phyloP scores from a whole-genome alignment of 2,113 vertebrate species.

The Dinomys branickii region DNA sequence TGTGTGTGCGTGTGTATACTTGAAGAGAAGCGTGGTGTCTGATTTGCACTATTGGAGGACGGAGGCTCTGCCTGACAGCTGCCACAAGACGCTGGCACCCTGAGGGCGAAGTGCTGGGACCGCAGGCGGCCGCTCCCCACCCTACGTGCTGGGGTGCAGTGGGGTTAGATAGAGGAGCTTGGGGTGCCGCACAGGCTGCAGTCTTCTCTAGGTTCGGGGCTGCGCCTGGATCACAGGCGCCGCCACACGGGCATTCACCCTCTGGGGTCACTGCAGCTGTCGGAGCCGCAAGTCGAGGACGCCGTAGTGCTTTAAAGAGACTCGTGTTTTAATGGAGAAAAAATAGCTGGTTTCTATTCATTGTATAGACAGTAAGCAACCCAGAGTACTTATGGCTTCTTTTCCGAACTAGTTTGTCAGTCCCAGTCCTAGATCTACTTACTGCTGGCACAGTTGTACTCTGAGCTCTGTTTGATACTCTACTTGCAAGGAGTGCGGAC shows the following conservation, averaged over 20 bases:
- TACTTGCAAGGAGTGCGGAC: conserved; percentile 86
- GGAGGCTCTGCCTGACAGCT: conserved; percentile 85
- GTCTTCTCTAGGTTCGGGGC: conserved; percentile 86
- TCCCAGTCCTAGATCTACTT: conserved; percentile 95
- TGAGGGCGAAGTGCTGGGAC: conserved; percentile 88
- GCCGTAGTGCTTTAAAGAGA: conserved; percentile 90
- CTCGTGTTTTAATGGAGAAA: conserved; percentile 90
- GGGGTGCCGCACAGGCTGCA: conserved; percentile 78
- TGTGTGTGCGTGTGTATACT: conserved; percentile 89
- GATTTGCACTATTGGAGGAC: conserved; percentile 93
- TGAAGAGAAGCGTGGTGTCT: conserved; percentile 92
- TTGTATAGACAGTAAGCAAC: conserved; percentile 92
- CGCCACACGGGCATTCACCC: conserved; percentile 87
- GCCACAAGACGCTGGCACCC: conserved; percentile 81
- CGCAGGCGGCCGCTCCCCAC: conserved; percentile 83
- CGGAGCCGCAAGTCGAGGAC: conserved; percentile 86
- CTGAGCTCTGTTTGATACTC: conserved; percentile 91
- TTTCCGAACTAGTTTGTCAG: conserved; percentile 92
- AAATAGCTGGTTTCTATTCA: conserved; percentile 99
- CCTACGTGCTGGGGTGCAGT: conserved; percentile 69
- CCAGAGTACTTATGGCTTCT: conserved; percentile 93
- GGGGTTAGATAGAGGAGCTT: not conserved
- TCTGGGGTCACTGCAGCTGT: conserved; percentile 37
- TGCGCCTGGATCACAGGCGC: conserved; percentile 89
- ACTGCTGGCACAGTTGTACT: conserved; percentile 99